A percentile compares a stretch with the other conserved stretches of the same genome.
Evolutionary conservation across 2,888 invertebrate genomes (phyloP).

Genomic region (Latheticus oryzae): DNA sequence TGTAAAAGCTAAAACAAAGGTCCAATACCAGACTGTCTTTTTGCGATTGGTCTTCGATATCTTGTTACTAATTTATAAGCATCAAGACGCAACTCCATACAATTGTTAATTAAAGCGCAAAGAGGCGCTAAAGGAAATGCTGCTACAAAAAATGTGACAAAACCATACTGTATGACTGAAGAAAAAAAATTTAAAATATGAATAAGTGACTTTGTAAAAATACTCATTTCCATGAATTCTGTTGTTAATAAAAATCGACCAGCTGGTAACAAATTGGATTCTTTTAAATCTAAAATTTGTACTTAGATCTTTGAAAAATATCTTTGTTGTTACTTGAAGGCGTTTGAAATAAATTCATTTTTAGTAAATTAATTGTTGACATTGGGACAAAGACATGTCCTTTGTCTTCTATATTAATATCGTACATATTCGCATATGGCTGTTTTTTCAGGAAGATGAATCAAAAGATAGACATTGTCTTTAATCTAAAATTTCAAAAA

Average conservation of each 20-base stretch:
- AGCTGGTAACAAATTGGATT: slow-evolving; percentile 55
- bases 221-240: slow-evolving; percentile 59
- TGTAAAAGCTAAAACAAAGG: slow-evolving; percentile 56
- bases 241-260: slow-evolving; percentile 53
- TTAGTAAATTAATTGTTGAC: background rate
- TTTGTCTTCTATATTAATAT: background rate
- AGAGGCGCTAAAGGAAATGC: slow-evolving; percentile 76
- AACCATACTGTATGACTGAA: slow-evolving; percentile 76
- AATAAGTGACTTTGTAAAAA: no score
- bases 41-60: slow-evolving; percentile 54
- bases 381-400: slow-evolving; percentile 2
- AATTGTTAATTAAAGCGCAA: slow-evolving; percentile 72
- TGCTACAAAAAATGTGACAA: slow-evolving; percentile 73
- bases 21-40: slow-evolving; percentile 49
- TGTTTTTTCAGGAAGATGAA: background rate
- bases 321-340: slow-evolving; percentile 1
- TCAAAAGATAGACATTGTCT: slow-evolving; percentile 9
- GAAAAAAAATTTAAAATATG: no score
- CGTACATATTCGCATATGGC: slow-evolving; percentile 4
- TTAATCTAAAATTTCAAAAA: slow-evolving; percentile 3
- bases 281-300: no score
- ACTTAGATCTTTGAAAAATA: slow-evolving; percentile 9
- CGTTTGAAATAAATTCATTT: slow-evolving; percentile 2
- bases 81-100: slow-evolving; percentile 68
- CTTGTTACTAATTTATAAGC: slow-evolving; percentile 51